Evolutionary conservation across 1,140 invertebrate genomes (phyloP).

Genomic region (Centruroides vittatus): DNA sequence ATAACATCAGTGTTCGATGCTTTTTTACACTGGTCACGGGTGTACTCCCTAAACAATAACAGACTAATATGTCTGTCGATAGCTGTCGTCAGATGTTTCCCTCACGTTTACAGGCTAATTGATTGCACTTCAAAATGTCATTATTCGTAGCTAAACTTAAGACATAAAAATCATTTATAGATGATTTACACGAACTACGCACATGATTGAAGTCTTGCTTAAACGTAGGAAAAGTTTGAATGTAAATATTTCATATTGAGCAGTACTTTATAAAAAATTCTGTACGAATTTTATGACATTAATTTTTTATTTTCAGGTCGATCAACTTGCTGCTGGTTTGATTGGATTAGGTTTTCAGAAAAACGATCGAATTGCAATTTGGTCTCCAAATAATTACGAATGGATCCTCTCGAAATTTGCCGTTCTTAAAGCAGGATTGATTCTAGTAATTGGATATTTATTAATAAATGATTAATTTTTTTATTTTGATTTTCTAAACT

Average conservation of each 20-base stretch:
- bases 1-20: too few relatives aligned
- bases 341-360: slow-evolving; percentile 53
- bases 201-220: not conserved
- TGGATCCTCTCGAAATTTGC: slow-evolving; percentile 69
- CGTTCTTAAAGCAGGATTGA: slow-evolving; percentile 54
- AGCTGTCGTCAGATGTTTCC: too few relatives aligned
- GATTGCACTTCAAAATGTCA: too few relatives aligned
- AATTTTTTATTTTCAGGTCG: slow-evolving; percentile 35
- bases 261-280: too few relatives aligned
- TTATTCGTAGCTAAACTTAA: too few relatives aligned
- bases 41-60: too few relatives aligned
- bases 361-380: slow-evolving; percentile 74
- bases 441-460: slow-evolving; percentile 2
- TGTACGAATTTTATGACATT: not conserved
- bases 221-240: not conserved
- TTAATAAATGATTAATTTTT: too few relatives aligned
- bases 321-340: slow-evolving; percentile 66
- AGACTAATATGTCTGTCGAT: too few relatives aligned
- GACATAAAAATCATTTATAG: too few relatives aligned
- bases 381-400: slow-evolving; percentile 68
- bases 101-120: too few relatives aligned
- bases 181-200: not conserved
- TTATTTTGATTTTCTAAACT: too few relatives aligned
- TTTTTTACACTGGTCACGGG: too few relatives aligned
- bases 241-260: not conserved